phyloP scores from a whole-genome alignment of 2,888 invertebrate species.

The Digitonthophagus gazella region DNA sequence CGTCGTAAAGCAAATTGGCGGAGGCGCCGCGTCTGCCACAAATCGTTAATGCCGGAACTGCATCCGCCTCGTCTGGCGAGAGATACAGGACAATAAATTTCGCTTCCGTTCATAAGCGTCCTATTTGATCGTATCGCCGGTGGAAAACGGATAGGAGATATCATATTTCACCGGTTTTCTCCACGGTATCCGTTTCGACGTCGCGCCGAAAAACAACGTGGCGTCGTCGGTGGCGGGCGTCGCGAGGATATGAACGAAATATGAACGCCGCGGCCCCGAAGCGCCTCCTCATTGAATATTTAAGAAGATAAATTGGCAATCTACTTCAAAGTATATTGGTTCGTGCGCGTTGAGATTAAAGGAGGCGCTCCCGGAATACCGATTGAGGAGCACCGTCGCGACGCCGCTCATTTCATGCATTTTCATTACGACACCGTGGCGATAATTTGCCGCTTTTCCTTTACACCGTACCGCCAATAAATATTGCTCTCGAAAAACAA shows the following conservation, averaged over 20 bases:
- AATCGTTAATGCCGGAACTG: not conserved
- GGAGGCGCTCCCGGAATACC: not conserved
- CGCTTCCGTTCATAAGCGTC: not conserved
- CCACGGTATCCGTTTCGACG: not conserved
- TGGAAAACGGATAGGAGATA: not conserved
- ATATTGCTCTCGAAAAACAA: not conserved
- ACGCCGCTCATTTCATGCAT: not conserved
- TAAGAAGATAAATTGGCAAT: constrained; percentile 18
- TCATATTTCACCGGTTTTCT: not conserved
- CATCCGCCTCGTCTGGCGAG: not conserved
- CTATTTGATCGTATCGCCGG: not conserved
- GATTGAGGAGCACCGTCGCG: not conserved
- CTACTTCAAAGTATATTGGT: constrained; percentile 8
- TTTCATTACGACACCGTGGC: not conserved
- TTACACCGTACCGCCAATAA: not conserved
- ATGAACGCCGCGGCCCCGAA: not conserved
- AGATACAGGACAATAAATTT: not conserved
- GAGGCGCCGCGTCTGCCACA: not conserved
- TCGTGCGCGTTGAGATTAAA: constrained; percentile 13
- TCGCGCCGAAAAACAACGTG: not conserved
- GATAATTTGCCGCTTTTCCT: not conserved
- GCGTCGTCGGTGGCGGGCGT: no score
- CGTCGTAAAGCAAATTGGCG: not conserved
- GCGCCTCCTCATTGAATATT: constrained; percentile 11
- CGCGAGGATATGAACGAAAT: not conserved